These are phyloP conservation scores for Nymphalis io DNA, from an alignment of 1,140 invertebrate species.

Conservation along the genomic window DNA sequence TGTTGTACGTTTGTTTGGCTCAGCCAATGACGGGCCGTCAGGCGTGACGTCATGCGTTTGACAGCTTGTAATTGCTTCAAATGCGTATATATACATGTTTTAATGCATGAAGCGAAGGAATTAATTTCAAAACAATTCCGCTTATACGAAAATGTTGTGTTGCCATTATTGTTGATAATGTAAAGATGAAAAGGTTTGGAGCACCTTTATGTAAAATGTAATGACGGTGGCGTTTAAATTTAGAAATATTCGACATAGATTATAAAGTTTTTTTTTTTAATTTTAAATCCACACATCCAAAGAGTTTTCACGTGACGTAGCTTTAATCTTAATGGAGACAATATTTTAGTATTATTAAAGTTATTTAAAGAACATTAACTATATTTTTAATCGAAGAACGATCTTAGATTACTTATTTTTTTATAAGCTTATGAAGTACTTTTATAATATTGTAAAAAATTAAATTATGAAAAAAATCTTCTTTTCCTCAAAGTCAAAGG, in stretches of 20 bases:
- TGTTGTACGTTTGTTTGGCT: conserved; percentile 14
- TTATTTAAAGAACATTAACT: too few relatives aligned
- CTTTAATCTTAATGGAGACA: too few relatives aligned
- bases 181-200: conserved; percentile 2
- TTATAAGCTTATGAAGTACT: too few relatives aligned
- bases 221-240: not conserved
- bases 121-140: not conserved
- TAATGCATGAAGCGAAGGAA: conserved; percentile 8
- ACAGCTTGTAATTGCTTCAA: conserved; percentile 31
- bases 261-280: not conserved
- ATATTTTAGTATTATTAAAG: too few relatives aligned
- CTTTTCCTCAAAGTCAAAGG: too few relatives aligned
- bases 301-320: too few relatives aligned
- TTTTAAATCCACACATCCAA: not conserved
- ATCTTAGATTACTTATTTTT: too few relatives aligned
- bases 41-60: conserved; percentile 33
- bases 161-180: conserved; percentile 10
- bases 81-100: conserved; percentile 8
- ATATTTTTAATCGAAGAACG: too few relatives aligned
- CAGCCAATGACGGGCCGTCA: conserved; percentile 20
- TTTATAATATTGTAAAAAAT: too few relatives aligned
- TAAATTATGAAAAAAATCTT: too few relatives aligned
- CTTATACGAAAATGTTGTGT: conserved; percentile 5
- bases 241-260: not conserved
- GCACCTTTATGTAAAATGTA: not conserved